Conservation (phyloP, 2,797 vertebrate genomes). For the Betta splendens region DNA sequence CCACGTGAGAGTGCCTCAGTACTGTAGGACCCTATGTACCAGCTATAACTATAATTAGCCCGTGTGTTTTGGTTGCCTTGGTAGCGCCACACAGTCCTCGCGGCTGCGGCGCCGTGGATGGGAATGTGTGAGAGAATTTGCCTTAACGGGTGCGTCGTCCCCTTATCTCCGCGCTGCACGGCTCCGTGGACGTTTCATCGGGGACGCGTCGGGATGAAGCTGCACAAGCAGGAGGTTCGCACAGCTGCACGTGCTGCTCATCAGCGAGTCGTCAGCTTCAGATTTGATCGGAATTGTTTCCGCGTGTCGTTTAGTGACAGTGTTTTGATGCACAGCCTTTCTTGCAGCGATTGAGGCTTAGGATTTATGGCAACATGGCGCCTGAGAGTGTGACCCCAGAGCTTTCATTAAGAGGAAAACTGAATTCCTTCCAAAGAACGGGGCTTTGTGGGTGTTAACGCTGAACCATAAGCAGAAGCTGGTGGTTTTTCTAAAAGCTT, state of each 20-base stretch:
- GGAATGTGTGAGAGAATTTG: conserved; percentile 30
- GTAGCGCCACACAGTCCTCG: conserved; percentile 60
- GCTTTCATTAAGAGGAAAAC: conserved; percentile 12
- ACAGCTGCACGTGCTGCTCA: background rate
- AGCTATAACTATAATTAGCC: conserved; percentile 73
- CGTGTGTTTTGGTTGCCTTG: conserved; percentile 73
- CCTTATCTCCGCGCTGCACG: conserved; percentile 12
- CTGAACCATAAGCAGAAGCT: background rate
- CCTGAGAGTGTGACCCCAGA: background rate
- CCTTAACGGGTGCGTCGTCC: conserved; percentile 32
- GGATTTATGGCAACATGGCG: background rate
- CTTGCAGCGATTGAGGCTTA: background rate
- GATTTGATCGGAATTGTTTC: background rate
- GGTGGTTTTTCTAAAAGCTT: background rate
- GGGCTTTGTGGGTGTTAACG: conserved; percentile 13
- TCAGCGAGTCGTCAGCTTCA: conserved; percentile 2
- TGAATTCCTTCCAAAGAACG: conserved; percentile 10
- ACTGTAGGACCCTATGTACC: conserved; percentile 45
- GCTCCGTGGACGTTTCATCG: conserved; percentile 10
- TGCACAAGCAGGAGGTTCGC: conserved; percentile 12
- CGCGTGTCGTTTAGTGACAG: background rate
- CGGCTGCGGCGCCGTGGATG: conserved; percentile 25
- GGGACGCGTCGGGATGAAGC: conserved; percentile 17
- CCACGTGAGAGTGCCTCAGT: conserved; percentile 32
- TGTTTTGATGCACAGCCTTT: background rate